Evolutionary conservation across 2,888 invertebrate species (phyloP), one percentile per base, ranked within the genome.

Genomic region (Priocnemis perturbator): DNA sequence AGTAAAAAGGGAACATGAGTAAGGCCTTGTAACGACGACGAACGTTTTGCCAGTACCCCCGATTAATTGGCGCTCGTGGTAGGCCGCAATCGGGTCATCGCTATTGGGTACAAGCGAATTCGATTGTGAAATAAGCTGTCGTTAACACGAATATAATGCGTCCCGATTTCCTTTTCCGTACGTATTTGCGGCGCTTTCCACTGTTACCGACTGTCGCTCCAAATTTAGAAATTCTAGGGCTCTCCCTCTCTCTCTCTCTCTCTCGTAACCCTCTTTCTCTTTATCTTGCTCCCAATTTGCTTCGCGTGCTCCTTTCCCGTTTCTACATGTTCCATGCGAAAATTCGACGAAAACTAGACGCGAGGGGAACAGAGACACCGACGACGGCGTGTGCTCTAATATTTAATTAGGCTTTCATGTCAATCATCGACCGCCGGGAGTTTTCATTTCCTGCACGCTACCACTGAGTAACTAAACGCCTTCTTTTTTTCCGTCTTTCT

Each of bases 71-170:
- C 7, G 19, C 14, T 37, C 60, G 64, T 58, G 65, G 75, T 58
- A 19, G 14, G 55, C 75, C 67, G 64, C 72, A 76, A 76, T 59
- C 72, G 69, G 76, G 64, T 69, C 67, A 55, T 69, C 69, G 60
- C 60, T 53, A 69, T 69, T 60, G 66, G 66, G 50, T 61, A 66
- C 71, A 61, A 63, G 64, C 68, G 71, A 71, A 72, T 72, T 72
- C 76, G 69, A 74, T 76, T 67, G 72, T 23, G 72, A 67, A 72
- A 75, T 58, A 56, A 23, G 48, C 15, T 48, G 21, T 59, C 59
- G 55, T 45, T 26, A 67, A 67, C 62, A 20, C 44, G 21, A 15
- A 30, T 58, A 19, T 62, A 74, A 68, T 48, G 67, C 64, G 58
- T 5, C 11, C 55, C 55, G 17, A 55, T 55, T 55, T 26, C 55